Evolutionary conservation across 2,888 invertebrate species (phyloP).

Genomic region (Ctenicera cuprea): DNA sequence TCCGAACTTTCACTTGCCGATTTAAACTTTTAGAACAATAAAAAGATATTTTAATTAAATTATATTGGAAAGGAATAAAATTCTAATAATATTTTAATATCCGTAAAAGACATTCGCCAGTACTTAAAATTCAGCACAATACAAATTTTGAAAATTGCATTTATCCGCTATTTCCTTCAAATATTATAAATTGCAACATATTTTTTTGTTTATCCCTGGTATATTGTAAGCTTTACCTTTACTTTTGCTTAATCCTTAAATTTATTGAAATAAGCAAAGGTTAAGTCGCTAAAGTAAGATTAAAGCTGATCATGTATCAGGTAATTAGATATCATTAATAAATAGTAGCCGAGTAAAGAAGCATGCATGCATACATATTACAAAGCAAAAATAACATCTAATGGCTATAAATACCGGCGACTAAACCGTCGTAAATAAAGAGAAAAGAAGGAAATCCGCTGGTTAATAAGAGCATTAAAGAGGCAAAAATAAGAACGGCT

Average conservation of each 20-base stretch:
- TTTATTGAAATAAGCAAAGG: conserved; percentile 3
- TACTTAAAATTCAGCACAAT: too few species aligned
- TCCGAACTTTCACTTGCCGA: too few species aligned
- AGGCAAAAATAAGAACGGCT: conserved; percentile 14
- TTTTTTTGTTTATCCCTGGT: too few species aligned
- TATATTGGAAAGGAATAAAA: too few species aligned
- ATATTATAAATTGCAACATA: too few species aligned
- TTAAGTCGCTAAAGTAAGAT: conserved; percentile 7
- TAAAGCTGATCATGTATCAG: conserved; percentile 10
- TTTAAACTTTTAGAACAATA: too few species aligned
- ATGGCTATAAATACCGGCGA: conserved; percentile 28
- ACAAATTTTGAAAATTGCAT: too few species aligned
- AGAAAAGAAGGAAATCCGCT: conserved; percentile 40
- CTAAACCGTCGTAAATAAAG: conserved; percentile 29
- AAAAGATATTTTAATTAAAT: too few species aligned
- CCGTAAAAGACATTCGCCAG: too few species aligned
- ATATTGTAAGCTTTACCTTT: too few species aligned
- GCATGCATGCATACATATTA: conserved; percentile 28
- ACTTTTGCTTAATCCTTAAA: not conserved
- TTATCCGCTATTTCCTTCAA: too few species aligned
- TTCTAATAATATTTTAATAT: too few species aligned
- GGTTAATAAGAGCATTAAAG: conserved; percentile 32
- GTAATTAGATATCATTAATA: conserved; percentile 30
- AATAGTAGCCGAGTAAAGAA: conserved; percentile 4
- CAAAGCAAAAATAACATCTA: conserved; percentile 25